Base-by-base conservation (phyloP, 2,888 invertebrate species). In the Trichacis sp. region DNA sequence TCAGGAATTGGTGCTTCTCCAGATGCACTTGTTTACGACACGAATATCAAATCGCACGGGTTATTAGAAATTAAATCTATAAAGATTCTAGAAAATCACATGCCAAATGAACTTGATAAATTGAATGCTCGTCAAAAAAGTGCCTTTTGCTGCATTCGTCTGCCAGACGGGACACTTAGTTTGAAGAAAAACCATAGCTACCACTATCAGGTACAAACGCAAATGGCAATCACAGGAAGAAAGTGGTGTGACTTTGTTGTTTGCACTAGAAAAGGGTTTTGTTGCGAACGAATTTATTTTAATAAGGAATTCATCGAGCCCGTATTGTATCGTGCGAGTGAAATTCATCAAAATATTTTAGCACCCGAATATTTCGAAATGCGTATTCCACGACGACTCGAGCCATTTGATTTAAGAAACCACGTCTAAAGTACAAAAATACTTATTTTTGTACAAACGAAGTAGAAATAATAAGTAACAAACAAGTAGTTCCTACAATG, bases 191-290 rank as follows among this genome's bases (percentile, higher is more conserved):
- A 38, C 33, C 71, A 73, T 48, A 49, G 18, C 49, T 73, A 71
- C 64, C 69, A 65, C 55, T 68, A 49, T 33, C 73, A 71, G 56
- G 49, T 69, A 33, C 69, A 71, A 63, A 50, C 62, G 14, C 64
- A 71, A 68, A 69, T 73, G 68, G 70, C 68, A 2, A 62, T 73
- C n/a, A 64, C 64, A 15, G 62, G 69, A 49, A 64, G 61, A 58
- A 19, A 38, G 18, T 72, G 58, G 59, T 72, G 71, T 64, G 68
- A 72, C 51, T 70, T 72, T 56, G 66, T 72, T 20, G 54, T 68
- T 49, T 72, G 63, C 69, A 72, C 68, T 3, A 24, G 24, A 8
- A 24, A 24, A 24, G 24, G 24, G 8, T 24, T 24, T 24, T n/a
- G n/a, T n/a, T n/a, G n/a, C n/a, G n/a, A n/a, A n/a, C n/a, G n/a